Percentiles rank a stretch among this genome's conserved stretches.
Conservation (phyloP, 2,113 vertebrate species). For the Heteronetta atricapilla region DNA sequence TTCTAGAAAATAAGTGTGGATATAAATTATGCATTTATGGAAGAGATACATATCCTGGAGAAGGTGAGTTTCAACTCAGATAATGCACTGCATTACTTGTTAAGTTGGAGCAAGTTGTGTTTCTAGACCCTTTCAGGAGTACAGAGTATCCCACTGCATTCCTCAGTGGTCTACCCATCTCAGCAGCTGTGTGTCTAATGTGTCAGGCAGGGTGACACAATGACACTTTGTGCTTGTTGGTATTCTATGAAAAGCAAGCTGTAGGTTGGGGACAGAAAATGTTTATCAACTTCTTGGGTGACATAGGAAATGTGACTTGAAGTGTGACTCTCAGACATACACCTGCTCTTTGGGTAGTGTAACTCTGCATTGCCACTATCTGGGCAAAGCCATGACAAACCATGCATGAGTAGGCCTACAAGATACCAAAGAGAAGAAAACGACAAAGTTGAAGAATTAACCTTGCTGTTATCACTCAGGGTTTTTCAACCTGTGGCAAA, state of each 20-base stretch:
- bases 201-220: not conserved
- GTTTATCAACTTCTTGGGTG: not conserved
- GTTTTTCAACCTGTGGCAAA: not conserved
- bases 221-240: not conserved
- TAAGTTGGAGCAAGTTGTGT: not conserved
- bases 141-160: not conserved
- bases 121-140: not conserved
- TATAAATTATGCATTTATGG: slow-evolving; percentile 89
- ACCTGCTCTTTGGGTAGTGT: not conserved
- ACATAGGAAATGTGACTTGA: not conserved
- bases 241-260: not conserved
- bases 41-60: slow-evolving; percentile 85
- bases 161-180: not conserved
- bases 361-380: not conserved
- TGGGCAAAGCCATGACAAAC: not conserved
- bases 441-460: not conserved
- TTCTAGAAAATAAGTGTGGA: slow-evolving; percentile 87
- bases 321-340: not conserved
- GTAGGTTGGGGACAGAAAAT: not conserved
- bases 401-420: rapidly evolving
- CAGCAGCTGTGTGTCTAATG: not conserved
- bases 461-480: not conserved
- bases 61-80: slow-evolving; percentile 76
- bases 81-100: not conserved
- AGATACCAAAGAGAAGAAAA: not conserved